Conservation (phyloP, 2,797 vertebrate species). For the Antennarius maculatus region DNA sequence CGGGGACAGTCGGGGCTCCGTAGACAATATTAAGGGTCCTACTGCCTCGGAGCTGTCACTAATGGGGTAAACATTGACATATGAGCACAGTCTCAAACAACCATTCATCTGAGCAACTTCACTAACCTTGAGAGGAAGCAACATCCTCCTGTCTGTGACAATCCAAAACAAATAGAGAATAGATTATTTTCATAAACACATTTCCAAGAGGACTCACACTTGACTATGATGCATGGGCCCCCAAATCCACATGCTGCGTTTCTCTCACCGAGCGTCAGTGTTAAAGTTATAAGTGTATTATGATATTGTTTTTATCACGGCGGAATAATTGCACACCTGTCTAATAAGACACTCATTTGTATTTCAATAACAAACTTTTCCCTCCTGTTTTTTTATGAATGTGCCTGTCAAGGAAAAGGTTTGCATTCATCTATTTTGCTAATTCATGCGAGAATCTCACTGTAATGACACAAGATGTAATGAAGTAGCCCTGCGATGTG, state of each 20-base stretch:
- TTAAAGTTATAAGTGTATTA: conserved; percentile 58
- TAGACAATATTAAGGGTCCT: conserved; percentile 78
- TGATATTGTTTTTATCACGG: conserved; percentile 60
- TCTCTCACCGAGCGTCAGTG: conserved; percentile 37
- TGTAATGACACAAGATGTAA: conserved; percentile 71
- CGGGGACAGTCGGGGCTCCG: conserved; percentile 69
- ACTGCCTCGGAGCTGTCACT: conserved; percentile 79
- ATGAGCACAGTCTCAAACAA: conserved; percentile 70
- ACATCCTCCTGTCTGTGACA: conserved; percentile 67
- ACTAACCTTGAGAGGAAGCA: conserved; percentile 73
- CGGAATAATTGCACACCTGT: conserved; percentile 69
- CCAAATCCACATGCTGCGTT: conserved; percentile 38
- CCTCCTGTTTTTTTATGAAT: conserved; percentile 69
- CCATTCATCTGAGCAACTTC: conserved; percentile 74
- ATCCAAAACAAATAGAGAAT: conserved; percentile 69
- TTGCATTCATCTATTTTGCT: conserved; percentile 77
- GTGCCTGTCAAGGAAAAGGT: conserved; percentile 72
- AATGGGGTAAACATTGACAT: conserved; percentile 83
- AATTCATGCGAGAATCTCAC: conserved; percentile 70
- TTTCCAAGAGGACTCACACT: conserved; percentile 59
- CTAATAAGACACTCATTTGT: conserved; percentile 66
- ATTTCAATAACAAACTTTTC: conserved; percentile 62
- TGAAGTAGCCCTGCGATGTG: conserved; percentile 77
- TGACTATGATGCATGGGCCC: conserved; percentile 68
- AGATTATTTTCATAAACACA: conserved; percentile 74